Conservation (phyloP, 2,113 vertebrate species). For the Xyliphius kryptos region DNA sequence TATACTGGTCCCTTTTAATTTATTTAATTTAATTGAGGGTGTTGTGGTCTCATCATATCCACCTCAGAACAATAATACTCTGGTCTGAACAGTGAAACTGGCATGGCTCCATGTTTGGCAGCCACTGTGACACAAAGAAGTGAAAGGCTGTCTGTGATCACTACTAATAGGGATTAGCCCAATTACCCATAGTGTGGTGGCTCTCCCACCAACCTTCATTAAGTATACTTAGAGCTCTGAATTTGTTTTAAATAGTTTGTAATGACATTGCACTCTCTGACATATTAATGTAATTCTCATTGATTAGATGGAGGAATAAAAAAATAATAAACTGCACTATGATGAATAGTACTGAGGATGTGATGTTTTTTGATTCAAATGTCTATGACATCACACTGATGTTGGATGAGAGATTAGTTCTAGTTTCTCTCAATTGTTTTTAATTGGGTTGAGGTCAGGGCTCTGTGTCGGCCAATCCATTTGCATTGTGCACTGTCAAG, state of each 20-base stretch:
- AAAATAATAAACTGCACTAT: background rate
- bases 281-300: background rate
- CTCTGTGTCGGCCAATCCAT: too few relatives aligned
- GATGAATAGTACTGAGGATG: too few relatives aligned
- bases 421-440: too few relatives aligned
- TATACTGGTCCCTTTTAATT: too few relatives aligned
- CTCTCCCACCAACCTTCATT: constrained; percentile 8
- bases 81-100: background rate
- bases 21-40: too few relatives aligned
- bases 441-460: too few relatives aligned
- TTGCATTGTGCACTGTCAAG: too few relatives aligned
- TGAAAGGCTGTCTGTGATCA: constrained; percentile 12
- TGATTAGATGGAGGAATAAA: constrained; percentile 8
- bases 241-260: constrained; percentile 4
- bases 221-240: constrained; percentile 13
- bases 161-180: constrained; percentile 15
- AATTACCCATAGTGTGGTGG: constrained; percentile 4
- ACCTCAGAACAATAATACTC: too few relatives aligned
- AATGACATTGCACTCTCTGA: background rate
- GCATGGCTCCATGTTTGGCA: background rate
- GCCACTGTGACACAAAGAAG: background rate
- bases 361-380: too few relatives aligned
- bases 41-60: too few relatives aligned
- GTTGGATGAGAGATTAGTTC: too few relatives aligned
- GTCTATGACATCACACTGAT: too few relatives aligned